phyloP scores from a whole-genome alignment of 2,888 invertebrate genomes.

The Pegoplata infirma region DNA sequence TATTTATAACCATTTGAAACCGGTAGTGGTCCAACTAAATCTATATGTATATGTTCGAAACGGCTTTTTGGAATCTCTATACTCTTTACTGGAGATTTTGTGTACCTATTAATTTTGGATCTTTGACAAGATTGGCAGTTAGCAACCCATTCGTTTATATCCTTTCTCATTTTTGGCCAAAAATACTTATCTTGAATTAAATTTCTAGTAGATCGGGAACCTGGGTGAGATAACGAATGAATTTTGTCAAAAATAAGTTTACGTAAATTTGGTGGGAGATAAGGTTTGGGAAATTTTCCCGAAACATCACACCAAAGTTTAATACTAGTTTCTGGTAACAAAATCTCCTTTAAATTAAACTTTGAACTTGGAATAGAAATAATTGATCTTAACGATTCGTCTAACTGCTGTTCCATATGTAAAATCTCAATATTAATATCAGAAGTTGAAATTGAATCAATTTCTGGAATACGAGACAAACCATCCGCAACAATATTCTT shows the following conservation, averaged over 20 bases:
- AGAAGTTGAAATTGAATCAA: not conserved
- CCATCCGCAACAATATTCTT: not conserved
- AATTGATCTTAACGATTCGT: no score
- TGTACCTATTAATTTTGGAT: not conserved
- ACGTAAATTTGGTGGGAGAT: no score
- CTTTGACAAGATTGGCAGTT: not conserved
- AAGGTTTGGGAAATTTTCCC: no score
- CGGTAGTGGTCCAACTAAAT: not conserved
- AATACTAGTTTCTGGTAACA: no score
- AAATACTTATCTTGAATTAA: no score
- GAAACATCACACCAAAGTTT: no score
- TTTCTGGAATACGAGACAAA: not conserved
- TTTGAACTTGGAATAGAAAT: no score
- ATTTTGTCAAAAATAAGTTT: no score
- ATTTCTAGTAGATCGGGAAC: no score
- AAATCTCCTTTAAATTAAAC: no score
- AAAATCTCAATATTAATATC: not conserved
- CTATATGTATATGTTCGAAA: not conserved
- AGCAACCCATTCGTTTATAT: not conserved
- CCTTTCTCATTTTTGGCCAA: no score
- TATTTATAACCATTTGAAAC: not conserved
- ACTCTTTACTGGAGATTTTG: not conserved
- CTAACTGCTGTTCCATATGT: not conserved
- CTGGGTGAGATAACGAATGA: no score
- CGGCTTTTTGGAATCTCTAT: constrained; percentile 2